These are phyloP conservation scores for Drosophila quinaria DNA, from an alignment of 2,888 invertebrate genomes.

Conservation along the genomic window DNA sequence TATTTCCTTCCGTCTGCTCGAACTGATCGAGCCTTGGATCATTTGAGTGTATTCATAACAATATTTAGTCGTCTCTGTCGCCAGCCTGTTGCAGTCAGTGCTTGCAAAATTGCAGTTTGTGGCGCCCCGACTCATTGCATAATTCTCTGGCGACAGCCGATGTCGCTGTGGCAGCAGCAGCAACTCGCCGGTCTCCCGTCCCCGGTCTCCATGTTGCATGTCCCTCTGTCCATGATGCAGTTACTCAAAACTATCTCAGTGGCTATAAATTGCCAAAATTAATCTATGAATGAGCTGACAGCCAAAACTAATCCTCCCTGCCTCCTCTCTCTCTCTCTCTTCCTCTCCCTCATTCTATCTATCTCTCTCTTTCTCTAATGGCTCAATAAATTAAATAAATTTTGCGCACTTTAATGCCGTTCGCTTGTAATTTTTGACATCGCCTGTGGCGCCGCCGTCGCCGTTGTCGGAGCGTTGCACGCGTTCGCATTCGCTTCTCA, in stretches of 20 bases:
- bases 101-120: constrained; percentile 27
- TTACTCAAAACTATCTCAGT: constrained; percentile 72
- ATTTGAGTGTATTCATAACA: constrained; percentile 24
- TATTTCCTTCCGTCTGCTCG: too few species aligned
- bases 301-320: constrained; percentile 20
- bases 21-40: background rate
- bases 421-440: constrained; percentile 60
- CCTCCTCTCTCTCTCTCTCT: constrained; percentile 3
- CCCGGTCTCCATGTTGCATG: constrained; percentile 41
- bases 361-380: constrained; percentile 46
- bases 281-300: constrained; percentile 80
- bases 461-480: constrained; percentile 40
- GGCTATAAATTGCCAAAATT: constrained; percentile 78
- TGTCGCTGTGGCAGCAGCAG: constrained; percentile 24
- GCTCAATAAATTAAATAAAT: constrained; percentile 71
- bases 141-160: constrained; percentile 59
- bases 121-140: constrained; percentile 61
- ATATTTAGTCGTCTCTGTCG: constrained; percentile 28
- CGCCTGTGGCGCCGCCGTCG: constrained; percentile 50
- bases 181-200: background rate
- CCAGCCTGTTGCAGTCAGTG: constrained; percentile 24
- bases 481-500: constrained; percentile 39
- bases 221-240: constrained; percentile 55
- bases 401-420: constrained; percentile 73
- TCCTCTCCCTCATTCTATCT: background rate